A percentile compares a stretch with the other conserved stretches of the same genome.
Evolutionary conservation across 2,113 vertebrate genomes (phyloP).

Genomic region (mouse (Mus musculus)): GRCm39 chr11:113919001-113919500

Average conservation of each 20-base stretch:
- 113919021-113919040: too few species aligned
- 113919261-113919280: accelerated
- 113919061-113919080: neutral
- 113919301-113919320: accelerated
- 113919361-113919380: neutral
- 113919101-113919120: neutral
- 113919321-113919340: accelerated
- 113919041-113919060: neutral
- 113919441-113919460: neutral
- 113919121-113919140: neutral
- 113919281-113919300: neutral
- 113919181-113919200: neutral
- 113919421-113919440: neutral
- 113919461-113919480: conserved; percentile 73
- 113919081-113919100: neutral
- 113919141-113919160: accelerated
- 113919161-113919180: accelerated
- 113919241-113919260: accelerated
- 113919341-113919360: neutral
- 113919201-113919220: neutral
- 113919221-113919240: neutral
- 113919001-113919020: neutral
- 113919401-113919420: accelerated
- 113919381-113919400: neutral
- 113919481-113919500: conserved; percentile 81